These are phyloP conservation scores for Habroteleia sp. DNA, from an alignment of 2,888 invertebrate genomes.

Conservation along the genomic window DNA sequence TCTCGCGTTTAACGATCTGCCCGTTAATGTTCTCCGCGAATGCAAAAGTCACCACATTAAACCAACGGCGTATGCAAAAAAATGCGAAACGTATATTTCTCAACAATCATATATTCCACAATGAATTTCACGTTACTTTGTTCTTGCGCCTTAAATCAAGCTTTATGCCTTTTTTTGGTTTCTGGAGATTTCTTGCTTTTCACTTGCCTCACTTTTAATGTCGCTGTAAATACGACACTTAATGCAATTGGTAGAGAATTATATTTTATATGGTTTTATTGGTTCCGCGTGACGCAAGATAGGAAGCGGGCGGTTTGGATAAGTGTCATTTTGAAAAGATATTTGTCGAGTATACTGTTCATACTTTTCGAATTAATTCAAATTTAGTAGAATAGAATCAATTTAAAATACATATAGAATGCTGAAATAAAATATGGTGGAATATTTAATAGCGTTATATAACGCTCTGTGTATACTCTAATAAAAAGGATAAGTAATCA, in stretches of 20 bases:
- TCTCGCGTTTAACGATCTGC: conserved; percentile 62
- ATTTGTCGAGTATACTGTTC: too few relatives aligned
- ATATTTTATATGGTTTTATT: conserved; percentile 29
- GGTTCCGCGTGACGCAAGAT: conserved; percentile 7
- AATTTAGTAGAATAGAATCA: too few relatives aligned
- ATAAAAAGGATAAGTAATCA: too few relatives aligned
- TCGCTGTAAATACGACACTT: conserved; percentile 47
- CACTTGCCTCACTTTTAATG: conserved; percentile 52
- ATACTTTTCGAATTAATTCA: background rate
- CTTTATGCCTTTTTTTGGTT: conserved; percentile 41
- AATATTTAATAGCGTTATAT: too few relatives aligned
- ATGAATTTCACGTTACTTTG: conserved; percentile 45
- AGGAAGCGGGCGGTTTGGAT: too few relatives aligned
- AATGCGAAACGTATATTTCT: conserved; percentile 50
- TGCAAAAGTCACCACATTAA: conserved; percentile 48
- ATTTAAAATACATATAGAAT: too few relatives aligned
- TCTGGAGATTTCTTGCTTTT: conserved; percentile 39
- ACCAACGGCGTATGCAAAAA: conserved; percentile 42
- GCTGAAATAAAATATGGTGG: too few relatives aligned
- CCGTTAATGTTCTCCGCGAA: conserved; percentile 51
- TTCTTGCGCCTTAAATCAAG: conserved; percentile 50
- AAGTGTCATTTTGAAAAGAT: too few relatives aligned
- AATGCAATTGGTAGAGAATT: conserved; percentile 39
- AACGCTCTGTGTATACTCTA: too few relatives aligned
- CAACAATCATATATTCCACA: conserved; percentile 46